These are phyloP conservation scores for Lepeophtheirus nordmannii DNA, from an alignment of 2,888 invertebrate genomes.

Conservation along the genomic window DNA sequence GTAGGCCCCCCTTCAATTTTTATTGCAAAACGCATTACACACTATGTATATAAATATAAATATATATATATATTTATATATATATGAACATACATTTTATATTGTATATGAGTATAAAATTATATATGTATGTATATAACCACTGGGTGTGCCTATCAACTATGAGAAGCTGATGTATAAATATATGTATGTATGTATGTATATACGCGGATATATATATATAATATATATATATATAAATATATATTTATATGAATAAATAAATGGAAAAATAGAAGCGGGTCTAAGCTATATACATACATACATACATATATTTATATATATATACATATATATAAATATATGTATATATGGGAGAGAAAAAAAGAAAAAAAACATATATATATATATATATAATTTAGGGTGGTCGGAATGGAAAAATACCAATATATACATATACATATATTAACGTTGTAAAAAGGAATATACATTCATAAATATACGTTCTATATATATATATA, in stretches of 20 bases:
- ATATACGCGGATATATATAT: background rate
- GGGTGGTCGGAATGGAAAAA: background rate
- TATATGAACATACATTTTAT: too few species aligned
- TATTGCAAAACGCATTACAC: too few species aligned
- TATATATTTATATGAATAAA: constrained; percentile 5
- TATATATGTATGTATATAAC: too few species aligned
- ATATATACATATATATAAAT: background rate
- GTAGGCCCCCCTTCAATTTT: too few species aligned
- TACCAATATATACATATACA: background rate
- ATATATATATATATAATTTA: background rate
- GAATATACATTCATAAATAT: too few species aligned
- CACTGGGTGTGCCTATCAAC: too few species aligned
- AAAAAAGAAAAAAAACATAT: background rate
- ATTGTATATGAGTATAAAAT: too few species aligned
- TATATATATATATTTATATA: too few species aligned
- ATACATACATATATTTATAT: background rate
- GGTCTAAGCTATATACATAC: background rate
- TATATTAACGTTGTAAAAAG: background rate
- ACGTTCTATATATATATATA: too few species aligned
- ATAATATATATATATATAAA: background rate
- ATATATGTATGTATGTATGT: background rate
- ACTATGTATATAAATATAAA: too few species aligned
- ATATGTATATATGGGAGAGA: too few species aligned
- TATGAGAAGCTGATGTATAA: too few species aligned
- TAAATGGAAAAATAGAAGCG: background rate